These are phyloP conservation scores for Hylaea fasciaria DNA, from an alignment of 2,888 invertebrate species.

Conservation along the genomic window DNA sequence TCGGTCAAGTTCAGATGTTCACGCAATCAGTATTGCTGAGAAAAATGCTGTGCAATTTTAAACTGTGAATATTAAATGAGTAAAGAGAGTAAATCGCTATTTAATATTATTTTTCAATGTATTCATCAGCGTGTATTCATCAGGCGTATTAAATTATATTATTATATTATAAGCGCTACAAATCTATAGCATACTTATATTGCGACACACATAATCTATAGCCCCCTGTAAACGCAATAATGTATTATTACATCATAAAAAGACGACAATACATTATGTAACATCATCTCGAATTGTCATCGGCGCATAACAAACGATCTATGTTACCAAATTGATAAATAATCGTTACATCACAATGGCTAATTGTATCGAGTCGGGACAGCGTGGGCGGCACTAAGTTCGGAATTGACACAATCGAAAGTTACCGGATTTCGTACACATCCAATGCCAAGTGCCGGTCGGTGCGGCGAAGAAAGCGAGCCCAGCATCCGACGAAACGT, in stretches of 20 bases:
- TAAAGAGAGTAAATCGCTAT: too few relatives aligned
- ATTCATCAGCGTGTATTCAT: too few relatives aligned
- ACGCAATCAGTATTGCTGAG: constrained; percentile 32
- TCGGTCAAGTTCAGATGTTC: constrained; percentile 39
- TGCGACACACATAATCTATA: background rate
- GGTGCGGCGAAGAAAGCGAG: constrained; percentile 81
- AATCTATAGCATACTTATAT: background rate
- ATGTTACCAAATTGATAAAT: constrained; percentile 65
- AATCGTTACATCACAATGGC: constrained; percentile 68
- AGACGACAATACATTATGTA: constrained; percentile 20
- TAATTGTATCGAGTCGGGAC: constrained; percentile 65
- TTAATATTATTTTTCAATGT: too few relatives aligned
- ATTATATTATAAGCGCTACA: too few relatives aligned
- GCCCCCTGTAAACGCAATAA: constrained; percentile 1
- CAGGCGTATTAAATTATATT: too few relatives aligned
- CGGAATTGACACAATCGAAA: constrained; percentile 73
- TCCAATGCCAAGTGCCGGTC: constrained; percentile 73
- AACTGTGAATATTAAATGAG: background rate
- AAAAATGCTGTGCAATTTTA: constrained; percentile 10
- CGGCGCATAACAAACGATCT: constrained; percentile 46
- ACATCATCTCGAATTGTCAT: constrained; percentile 38
- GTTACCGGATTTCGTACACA: constrained; percentile 82
- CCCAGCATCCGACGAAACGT: constrained; percentile 69
- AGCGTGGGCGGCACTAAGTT: constrained; percentile 52
- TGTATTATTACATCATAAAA: constrained; percentile 19